Conservation (phyloP, 2,888 invertebrate species). For the Busseola fusca region DNA sequence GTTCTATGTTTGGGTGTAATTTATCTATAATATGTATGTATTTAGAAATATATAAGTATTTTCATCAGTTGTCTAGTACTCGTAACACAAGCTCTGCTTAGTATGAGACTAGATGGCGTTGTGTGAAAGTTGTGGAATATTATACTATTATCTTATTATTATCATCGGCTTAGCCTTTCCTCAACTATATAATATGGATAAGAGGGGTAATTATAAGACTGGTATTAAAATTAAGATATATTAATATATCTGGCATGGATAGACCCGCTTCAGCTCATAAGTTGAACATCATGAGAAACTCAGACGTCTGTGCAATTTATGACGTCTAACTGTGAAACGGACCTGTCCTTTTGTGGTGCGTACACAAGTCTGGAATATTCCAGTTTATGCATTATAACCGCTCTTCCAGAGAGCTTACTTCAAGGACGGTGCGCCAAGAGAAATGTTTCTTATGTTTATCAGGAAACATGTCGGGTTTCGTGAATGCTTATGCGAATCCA, state of each 20-base stretch:
- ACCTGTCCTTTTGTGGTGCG: slow-evolving; percentile 76
- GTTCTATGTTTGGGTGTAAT: no score
- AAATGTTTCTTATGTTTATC: slow-evolving; percentile 19
- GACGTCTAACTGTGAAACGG: slow-evolving; percentile 76
- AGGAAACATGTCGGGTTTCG: neutral
- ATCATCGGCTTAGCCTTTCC: no score
- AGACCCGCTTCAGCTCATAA: slow-evolving; percentile 23
- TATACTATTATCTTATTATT: no score
- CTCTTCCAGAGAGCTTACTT: slow-evolving; percentile 31
- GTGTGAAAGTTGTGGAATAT: no score
- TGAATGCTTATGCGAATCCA: no score
- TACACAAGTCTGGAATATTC: slow-evolving; percentile 66
- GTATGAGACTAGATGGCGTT: no score
- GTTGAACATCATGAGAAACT: slow-evolving; percentile 59
- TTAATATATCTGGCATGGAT: neutral
- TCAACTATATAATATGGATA: no score
- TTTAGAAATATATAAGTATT: no score
- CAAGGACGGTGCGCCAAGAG: slow-evolving; percentile 7
- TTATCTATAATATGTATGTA: no score
- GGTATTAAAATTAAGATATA: neutral
- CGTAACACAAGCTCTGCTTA: no score
- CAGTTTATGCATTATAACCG: slow-evolving; percentile 63
- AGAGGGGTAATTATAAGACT: neutral
- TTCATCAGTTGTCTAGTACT: no score
- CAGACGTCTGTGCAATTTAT: slow-evolving; percentile 79